Evolutionary conservation across 2,113 vertebrate genomes (phyloP).

Genomic region (Dicaeum eximium): DNA sequence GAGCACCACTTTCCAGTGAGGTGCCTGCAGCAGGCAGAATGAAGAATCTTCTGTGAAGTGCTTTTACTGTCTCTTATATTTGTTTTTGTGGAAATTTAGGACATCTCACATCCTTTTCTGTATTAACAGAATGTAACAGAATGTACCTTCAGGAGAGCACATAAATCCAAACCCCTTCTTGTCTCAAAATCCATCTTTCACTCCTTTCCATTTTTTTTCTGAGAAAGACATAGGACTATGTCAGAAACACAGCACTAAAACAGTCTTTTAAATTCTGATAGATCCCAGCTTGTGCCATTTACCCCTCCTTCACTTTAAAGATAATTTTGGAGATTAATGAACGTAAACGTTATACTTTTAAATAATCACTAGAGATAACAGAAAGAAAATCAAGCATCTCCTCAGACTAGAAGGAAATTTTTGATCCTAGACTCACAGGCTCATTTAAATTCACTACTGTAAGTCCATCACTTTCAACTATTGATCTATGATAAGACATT

Average conservation of each 20-base stretch:
- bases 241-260: neutral
- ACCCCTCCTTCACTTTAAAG: constrained; percentile 34
- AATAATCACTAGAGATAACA: constrained; percentile 64
- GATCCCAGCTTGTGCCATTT: neutral
- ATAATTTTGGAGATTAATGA: constrained; percentile 68
- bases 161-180: neutral
- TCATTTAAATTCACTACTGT: constrained; percentile 63
- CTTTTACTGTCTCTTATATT: constrained; percentile 43
- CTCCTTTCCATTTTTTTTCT: neutral
- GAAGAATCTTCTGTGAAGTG: constrained; percentile 20
- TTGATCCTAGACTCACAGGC: constrained; percentile 46
- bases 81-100: constrained; percentile 54
- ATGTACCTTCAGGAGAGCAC: constrained; percentile 22
- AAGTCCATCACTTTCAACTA: constrained; percentile 66
- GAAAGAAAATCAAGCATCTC: constrained; percentile 41
- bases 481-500: constrained; percentile 69
- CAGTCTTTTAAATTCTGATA: neutral
- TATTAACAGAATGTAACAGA: constrained; percentile 7
- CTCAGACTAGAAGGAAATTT: constrained; percentile 24
- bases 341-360: constrained; percentile 56
- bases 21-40: neutral
- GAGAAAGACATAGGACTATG: neutral
- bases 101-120: neutral
- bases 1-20: constrained; percentile 3
- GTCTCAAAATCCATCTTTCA: neutral